These are phyloP conservation scores for Drosophila nr. fundita DNA, from an alignment of 2,888 invertebrate species.

Conservation along the genomic window DNA sequence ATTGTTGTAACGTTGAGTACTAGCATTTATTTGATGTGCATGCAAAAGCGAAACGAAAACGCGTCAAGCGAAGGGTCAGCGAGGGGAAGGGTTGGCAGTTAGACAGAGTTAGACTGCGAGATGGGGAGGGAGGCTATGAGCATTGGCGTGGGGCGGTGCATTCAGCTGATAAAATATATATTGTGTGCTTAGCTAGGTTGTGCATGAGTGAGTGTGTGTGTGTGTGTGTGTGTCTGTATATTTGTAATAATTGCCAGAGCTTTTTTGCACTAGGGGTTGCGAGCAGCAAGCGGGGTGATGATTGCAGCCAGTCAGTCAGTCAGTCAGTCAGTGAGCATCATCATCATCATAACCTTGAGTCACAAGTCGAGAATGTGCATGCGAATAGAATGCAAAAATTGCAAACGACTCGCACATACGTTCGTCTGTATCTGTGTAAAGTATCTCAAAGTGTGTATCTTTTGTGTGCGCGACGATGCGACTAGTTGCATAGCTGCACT, in stretches of 20 bases:
- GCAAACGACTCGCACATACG: conserved; percentile 25
- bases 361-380: conserved; percentile 76
- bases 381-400: conserved; percentile 64
- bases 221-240: conserved; percentile 26
- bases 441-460: conserved; percentile 39
- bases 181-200: conserved; percentile 44
- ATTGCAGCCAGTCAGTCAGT: conserved; percentile 21
- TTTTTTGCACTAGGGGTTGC: conserved; percentile 21
- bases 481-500: conserved; percentile 27
- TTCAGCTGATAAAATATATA: conserved; percentile 66
- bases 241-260: conserved; percentile 52
- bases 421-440: not conserved
- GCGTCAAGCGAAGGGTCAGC: conserved; percentile 48
- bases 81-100: not conserved
- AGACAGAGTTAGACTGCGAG: not conserved
- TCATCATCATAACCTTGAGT: conserved; percentile 73
- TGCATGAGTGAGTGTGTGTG: conserved; percentile 8
- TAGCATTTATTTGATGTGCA: conserved; percentile 73
- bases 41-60: conserved; percentile 72
- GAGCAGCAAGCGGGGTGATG: not conserved
- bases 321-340: conserved; percentile 47
- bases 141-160: conserved; percentile 16
- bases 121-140: not conserved
- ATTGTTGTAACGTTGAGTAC: conserved; percentile 45
- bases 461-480: conserved; percentile 25